Base-by-base conservation (phyloP, 2,888 invertebrate genomes). In the Blera fallax region DNA sequence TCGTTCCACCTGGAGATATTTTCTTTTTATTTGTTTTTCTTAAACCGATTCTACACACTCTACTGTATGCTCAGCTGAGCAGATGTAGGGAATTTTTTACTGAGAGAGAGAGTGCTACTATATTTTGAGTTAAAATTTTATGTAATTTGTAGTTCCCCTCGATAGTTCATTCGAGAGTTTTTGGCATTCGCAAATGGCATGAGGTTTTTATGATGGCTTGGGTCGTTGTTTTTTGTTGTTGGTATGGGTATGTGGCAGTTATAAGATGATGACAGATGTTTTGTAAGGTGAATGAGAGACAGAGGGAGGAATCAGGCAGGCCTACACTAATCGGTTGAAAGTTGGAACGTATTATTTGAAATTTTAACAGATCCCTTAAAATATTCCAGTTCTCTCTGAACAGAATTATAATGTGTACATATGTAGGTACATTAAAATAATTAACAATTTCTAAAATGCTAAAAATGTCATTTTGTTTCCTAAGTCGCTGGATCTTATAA, bases 101-200 rank as follows among this genome's bases (percentile, higher is more conserved):
- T 32, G 3, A 34, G 48, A 62, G 24, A 58, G 54, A 43, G 43
- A 69, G 45, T 40, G 58, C 3, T 27, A 18, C 11, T 37, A 18
- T 50, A 8, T 67, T 16, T 58, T 58, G 10, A 18, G 24, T 43
- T 70, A 7, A 29, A 40, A 48, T 27, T 50, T 58, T 60, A 27
- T 60, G 18, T 52, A 65, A 43, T 48, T 32, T 37, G 18, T 27
- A 58, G 1, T 58, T 80, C 40, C 73, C 60, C 73, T 58, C 34
- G 24, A 6, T 11, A 10, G 14, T 80, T 74, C 58, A 73, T 74
- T 40, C 27, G 5, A 72, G 8, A 34, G 60, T 50, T 10, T 29
- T 67, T 52, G 37, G 11, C 27, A 48, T 21, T 48, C 48, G 48
- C 48, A 48, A 48, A 6, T 8, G 18, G 45, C 1, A 3, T 40